Evolutionary conservation across 2,888 invertebrate species (phyloP), one percentile per base, ranked within the genome.

Genomic region (Epinotia bilunana): DNA sequence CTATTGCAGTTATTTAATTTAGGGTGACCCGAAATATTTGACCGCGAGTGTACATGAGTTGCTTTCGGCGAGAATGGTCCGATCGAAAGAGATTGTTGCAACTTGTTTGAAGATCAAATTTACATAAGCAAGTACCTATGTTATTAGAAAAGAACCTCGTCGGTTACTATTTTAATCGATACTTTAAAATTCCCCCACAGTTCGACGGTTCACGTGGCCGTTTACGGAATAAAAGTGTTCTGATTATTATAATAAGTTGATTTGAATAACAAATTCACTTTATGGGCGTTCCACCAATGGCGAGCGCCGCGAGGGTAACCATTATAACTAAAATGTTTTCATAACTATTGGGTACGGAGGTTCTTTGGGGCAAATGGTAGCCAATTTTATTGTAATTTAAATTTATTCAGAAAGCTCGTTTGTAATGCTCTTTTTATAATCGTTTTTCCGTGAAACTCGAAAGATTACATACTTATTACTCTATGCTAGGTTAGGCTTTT

Each of bases 211-310:
- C 69, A 74, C 70, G 71, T 61, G 71, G 12, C 13, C 23, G 18
- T 39, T 43, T 39, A 73, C 70, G 62, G 78, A 79, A 81, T 82
- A 79, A 78, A 80, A 80, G 74, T 77, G 73, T 72, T 62, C 70
- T 72, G 72, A 78, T 79, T 77, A 77, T 77, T 76, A 61, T 76
- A 78, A 80, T 78, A 60, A 74, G 72, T 43, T 46, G 13, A 79
- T 80, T 80, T 78, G 65, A 76, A 77, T 78, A 65, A 68, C 75
- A 76, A 76, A 78, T 69, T 74, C 60, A 58, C 73, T 78, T 78
- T 76, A 78, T 72, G 49, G 39, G 12, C 62, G 33, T 58, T 68
- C 58, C 61, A 13, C 68, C 72, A 77, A 74, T 71, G 72, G 65
- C 68, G 74, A 62, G n/a, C 23, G n/a, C 20, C 4, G 39, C 4